Conservation (phyloP, 2,797 vertebrate species). For the Poeciliopsis infans region DNA sequence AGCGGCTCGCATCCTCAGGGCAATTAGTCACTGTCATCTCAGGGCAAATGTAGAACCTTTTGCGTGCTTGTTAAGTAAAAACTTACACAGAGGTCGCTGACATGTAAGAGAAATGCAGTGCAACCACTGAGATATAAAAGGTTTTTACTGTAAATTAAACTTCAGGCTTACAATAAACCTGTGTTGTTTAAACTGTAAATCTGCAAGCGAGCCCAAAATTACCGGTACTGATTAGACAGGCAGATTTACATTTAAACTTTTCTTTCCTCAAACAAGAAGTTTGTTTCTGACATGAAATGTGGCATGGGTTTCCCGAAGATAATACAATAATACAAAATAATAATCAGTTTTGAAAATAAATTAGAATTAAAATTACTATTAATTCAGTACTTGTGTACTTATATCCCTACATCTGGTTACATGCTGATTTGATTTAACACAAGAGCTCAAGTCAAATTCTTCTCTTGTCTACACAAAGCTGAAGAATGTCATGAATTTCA, state of each 20-base stretch:
- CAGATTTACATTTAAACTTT: background rate
- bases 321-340: background rate
- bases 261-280: background rate
- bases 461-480: conserved; percentile 30
- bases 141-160: conserved; percentile 56
- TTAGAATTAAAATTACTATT: background rate
- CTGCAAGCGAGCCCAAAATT: background rate
- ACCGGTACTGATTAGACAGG: background rate
- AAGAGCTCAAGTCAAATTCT: conserved; percentile 36
- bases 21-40: conserved; percentile 88
- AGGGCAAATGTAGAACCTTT: conserved; percentile 86
- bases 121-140: conserved; percentile 71
- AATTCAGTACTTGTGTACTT: conserved; percentile 17
- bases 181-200: conserved; percentile 17
- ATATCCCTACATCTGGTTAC: background rate
- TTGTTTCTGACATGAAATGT: background rate
- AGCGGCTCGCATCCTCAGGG: conserved; percentile 83
- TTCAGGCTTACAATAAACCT: conserved; percentile 42
- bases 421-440: conserved; percentile 16
- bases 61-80: conserved; percentile 88
- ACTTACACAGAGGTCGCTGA: conserved; percentile 86
- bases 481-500: conserved; percentile 64
- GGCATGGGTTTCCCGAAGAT: background rate
- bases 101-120: conserved; percentile 79
- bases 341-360: background rate